Evolutionary conservation across 2,797 vertebrate species (phyloP), one percentile per base, ranked within the genome.

Genomic region (Coreius guichenoti): DNA sequence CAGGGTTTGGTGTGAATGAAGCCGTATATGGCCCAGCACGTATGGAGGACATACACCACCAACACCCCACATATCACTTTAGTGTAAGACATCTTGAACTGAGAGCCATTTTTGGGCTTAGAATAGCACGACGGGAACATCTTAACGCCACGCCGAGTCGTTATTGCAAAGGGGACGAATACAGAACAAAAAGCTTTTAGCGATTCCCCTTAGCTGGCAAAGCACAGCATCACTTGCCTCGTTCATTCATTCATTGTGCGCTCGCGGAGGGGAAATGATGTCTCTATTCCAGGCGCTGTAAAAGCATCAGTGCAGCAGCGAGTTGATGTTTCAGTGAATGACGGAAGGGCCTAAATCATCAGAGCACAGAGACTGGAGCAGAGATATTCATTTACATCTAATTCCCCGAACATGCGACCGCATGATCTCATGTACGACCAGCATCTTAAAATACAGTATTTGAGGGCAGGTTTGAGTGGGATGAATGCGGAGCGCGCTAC

Each of bases 1-100:
- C 98, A 99, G 61, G 97, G 95, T 90, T 96, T 97, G 7, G 96
- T 98, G 93, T 97, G 96, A 86, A 99, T 93, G 90, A 99, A 98
- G 89, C 97, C 96, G 89, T 97, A 97, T 91, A 99, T 96, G 72
- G 98, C 95, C 97, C 97, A 99, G 92, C 96, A 98, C 33, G 97
- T 99, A 94, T 99, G 97, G 58, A 94, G 95, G 93, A 96, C 95
- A 84, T 99, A 99, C 1, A 97, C 96, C 89, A 96, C 94, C 86
- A 99, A 97, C 88, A 98, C 96, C 68, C 97, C 98, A 88, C 97
- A 94, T 86, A 96, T 95, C 90, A 99, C 93, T 92, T 96, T 96
- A 31, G 96, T 96, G 87, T 97, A 90, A 81, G 96, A 96, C 94
- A 93, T 93, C 88, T 91, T 90, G 67, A 92, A 93, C 11, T 87